A percentile compares a stretch with the other conserved stretches of the same genome.
Evolutionary conservation across 1,140 invertebrate genomes (phyloP).

Genomic region (Bombyx mandarina): DNA sequence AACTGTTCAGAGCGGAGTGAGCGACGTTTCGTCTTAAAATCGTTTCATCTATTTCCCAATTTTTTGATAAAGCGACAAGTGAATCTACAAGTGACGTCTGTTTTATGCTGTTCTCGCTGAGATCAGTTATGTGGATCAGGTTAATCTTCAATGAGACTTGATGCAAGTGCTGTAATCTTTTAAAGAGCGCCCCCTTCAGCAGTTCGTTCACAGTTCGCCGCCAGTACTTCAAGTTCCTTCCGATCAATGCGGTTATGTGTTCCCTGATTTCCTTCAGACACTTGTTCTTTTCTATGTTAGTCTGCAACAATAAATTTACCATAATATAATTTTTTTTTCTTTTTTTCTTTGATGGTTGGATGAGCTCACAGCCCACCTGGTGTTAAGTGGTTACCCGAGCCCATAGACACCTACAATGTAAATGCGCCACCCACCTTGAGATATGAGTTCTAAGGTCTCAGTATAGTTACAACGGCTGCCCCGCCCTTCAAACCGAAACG

Average conservation of each 20-base stretch:
- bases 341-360: too few relatives aligned
- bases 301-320: slow-evolving; percentile 31
- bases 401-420: too few relatives aligned
- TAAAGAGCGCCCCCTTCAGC: slow-evolving; percentile 41
- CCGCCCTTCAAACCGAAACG: too few relatives aligned
- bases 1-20: slow-evolving; percentile 28
- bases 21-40: slow-evolving; percentile 33
- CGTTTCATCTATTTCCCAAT: slow-evolving; percentile 44
- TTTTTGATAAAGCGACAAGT: slow-evolving; percentile 31
- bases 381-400: too few relatives aligned
- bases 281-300: slow-evolving; percentile 35
- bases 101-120: slow-evolving; percentile 33
- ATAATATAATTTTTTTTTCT: background rate
- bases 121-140: slow-evolving; percentile 47
- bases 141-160: slow-evolving; percentile 45
- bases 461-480: too few relatives aligned
- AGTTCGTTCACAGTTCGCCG: slow-evolving; percentile 34
- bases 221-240: slow-evolving; percentile 58
- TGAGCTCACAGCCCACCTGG: too few relatives aligned
- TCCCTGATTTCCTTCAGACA: slow-evolving; percentile 56
- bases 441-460: too few relatives aligned
- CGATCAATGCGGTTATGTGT: slow-evolving; percentile 46
- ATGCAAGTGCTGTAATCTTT: slow-evolving; percentile 58
- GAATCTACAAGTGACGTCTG: slow-evolving; percentile 28
- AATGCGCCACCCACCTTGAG: too few relatives aligned